These are phyloP conservation scores for Goniozus legneri DNA, from an alignment of 1,140 invertebrate genomes.

Conservation along the genomic window DNA sequence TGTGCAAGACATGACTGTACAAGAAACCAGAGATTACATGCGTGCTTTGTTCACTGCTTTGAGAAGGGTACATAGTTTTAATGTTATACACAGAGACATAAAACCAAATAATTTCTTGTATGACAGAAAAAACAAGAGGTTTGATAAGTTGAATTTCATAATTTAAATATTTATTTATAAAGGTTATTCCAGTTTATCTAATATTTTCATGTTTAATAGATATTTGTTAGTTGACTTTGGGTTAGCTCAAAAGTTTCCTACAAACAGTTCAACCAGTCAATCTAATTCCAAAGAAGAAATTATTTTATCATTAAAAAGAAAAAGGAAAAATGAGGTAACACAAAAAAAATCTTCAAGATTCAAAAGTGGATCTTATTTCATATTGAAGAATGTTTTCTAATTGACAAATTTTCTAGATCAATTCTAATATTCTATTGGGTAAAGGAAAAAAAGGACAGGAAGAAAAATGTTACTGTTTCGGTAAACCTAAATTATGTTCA, in stretches of 20 bases:
- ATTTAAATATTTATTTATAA: slow-evolving; percentile 5
- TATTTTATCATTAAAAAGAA: slow-evolving; percentile 28
- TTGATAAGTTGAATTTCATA: slow-evolving; percentile 25
- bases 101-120: slow-evolving; percentile 93
- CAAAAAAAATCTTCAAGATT: slow-evolving; percentile 12
- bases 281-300: slow-evolving; percentile 13
- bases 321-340: slow-evolving; percentile 41
- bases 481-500: slow-evolving; percentile 62
- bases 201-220: slow-evolving; percentile 34
- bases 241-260: slow-evolving; percentile 63
- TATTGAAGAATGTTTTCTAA: slow-evolving; percentile 5
- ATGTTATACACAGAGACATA: slow-evolving; percentile 89
- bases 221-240: slow-evolving; percentile 87
- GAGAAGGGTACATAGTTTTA: slow-evolving; percentile 75
- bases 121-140: slow-evolving; percentile 72
- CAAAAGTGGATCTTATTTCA: neutral
- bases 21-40: slow-evolving; percentile 79
- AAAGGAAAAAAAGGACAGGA: slow-evolving; percentile 22
- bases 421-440: slow-evolving; percentile 23
- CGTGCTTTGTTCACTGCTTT: slow-evolving; percentile 77
- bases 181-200: neutral
- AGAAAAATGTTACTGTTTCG: slow-evolving; percentile 62
- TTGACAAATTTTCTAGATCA: slow-evolving; percentile 34
- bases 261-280: slow-evolving; percentile 24
- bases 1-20: slow-evolving; percentile 64